Percentiles rank a stretch among this genome's conserved stretches.
Evolutionary conservation across 2,113 vertebrate genomes (phyloP).

Genomic region (Micromys minutus): DNA sequence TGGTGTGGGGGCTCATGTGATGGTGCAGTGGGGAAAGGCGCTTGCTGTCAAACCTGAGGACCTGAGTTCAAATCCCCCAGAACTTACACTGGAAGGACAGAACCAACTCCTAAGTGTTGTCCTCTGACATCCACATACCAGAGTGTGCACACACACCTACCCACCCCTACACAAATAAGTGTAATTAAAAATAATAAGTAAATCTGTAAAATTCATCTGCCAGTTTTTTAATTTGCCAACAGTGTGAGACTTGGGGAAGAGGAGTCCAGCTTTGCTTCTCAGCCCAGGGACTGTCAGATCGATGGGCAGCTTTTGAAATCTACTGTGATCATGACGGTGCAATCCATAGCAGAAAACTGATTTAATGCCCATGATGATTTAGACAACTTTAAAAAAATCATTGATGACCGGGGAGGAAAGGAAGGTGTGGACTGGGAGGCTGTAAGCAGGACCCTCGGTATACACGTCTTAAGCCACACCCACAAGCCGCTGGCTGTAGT

Average conservation of each 20-base stretch:
- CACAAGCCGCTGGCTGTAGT: fast-evolving
- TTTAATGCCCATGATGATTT: not conserved
- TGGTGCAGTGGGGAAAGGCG: not conserved
- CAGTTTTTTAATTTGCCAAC: not conserved
- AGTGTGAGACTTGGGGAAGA: not conserved
- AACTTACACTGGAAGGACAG: not conserved
- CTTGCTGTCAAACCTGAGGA: not conserved
- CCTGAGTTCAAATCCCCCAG: not conserved
- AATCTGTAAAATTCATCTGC: not conserved
- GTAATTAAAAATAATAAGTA: not conserved
- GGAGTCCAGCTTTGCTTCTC: not conserved
- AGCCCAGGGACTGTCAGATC: not conserved
- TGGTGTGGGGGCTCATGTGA: not conserved
- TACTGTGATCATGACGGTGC: not conserved
- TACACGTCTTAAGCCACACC: not conserved
- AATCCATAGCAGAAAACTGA: not conserved
- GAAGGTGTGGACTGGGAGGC: fast-evolving
- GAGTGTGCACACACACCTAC: not conserved
- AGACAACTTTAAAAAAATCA: not conserved
- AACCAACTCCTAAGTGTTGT: not conserved
- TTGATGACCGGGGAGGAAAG: not conserved
- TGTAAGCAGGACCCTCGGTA: fast-evolving
- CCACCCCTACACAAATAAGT: not conserved
- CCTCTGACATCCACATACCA: not conserved
- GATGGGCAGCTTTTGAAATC: not conserved